A percentile compares a stretch with the other conserved stretches of the same genome.
Conservation (phyloP, 2,888 invertebrate genomes). For the Drosophila mayaguana region DNA sequence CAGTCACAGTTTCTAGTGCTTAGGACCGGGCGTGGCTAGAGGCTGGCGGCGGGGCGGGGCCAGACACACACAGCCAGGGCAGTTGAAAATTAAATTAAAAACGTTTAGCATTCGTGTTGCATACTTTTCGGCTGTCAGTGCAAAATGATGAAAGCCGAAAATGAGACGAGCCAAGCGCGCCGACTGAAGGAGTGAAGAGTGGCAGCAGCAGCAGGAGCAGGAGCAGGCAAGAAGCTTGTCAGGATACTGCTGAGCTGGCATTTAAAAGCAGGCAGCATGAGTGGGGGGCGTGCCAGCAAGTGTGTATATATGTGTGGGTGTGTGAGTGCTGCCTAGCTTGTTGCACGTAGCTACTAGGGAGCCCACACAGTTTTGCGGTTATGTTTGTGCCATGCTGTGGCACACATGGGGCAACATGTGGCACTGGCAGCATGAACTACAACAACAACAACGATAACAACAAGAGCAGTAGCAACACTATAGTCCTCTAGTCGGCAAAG, state of each 20-base stretch:
- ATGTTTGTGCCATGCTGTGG: conserved; percentile 37
- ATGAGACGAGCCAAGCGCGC: conserved; percentile 14
- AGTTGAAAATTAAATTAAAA: conserved; percentile 60
- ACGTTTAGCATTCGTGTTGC: conserved; percentile 65
- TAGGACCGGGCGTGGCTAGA: conserved; percentile 3
- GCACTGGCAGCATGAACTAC: conserved; percentile 18
- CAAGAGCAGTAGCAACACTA: neutral
- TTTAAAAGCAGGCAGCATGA: conserved; percentile 24
- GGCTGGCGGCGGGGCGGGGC: neutral
- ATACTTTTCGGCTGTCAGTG: conserved; percentile 57
- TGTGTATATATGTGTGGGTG: conserved; percentile 4
- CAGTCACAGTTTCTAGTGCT: conserved; percentile 32
- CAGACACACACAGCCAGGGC: neutral
- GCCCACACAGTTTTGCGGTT: conserved; percentile 30
- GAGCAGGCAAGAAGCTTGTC: conserved; percentile 17
- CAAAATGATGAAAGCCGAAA: conserved; percentile 41
- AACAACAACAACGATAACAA: conserved; percentile 7
- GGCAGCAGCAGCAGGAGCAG: neutral
- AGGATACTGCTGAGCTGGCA: conserved; percentile 46
- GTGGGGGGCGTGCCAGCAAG: conserved; percentile 1
- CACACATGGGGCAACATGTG: conserved; percentile 41
- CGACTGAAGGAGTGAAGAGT: neutral
- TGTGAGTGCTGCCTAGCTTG: conserved; percentile 25
- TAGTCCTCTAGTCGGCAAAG: conserved; percentile 21
- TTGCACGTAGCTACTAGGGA: conserved; percentile 31